phyloP scores from a whole-genome alignment of 1,140 invertebrate species.

The Himalopsyche phryganea region DNA sequence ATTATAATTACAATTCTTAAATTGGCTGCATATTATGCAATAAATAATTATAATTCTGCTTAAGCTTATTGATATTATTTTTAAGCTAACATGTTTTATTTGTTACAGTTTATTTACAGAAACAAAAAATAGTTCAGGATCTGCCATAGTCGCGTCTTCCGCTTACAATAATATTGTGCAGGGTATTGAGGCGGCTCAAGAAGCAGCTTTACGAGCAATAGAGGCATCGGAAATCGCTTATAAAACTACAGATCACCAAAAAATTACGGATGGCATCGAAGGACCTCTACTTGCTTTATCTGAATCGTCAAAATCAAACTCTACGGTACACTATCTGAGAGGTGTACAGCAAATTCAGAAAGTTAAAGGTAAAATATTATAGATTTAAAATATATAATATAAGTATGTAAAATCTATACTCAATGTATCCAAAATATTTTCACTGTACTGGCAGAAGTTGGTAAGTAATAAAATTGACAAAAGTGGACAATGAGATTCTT shows the following conservation, averaged over 20 bases:
- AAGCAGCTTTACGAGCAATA: constrained; percentile 64
- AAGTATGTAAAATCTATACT: too few species aligned
- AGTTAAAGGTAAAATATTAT: constrained; percentile 23
- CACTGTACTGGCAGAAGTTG: too few species aligned
- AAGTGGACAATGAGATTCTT: too few species aligned
- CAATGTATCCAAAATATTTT: too few species aligned
- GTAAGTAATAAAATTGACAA: too few species aligned
- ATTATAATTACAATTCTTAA: neutral
- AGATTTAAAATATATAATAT: neutral
- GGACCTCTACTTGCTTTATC: constrained; percentile 12
- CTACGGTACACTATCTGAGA: constrained; percentile 7
- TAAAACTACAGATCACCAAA: constrained; percentile 33
- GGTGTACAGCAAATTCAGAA: constrained; percentile 6
- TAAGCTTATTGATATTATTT: neutral
- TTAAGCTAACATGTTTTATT: constrained; percentile 12
- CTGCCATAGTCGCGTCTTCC: constrained; percentile 71
- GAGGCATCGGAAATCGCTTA: constrained; percentile 58
- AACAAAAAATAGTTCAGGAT: constrained; percentile 63
- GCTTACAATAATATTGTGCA: constrained; percentile 79
- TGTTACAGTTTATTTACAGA: constrained; percentile 62
- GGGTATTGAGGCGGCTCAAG: constrained; percentile 58
- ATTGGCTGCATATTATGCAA: too few species aligned
- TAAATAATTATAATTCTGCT: too few species aligned
- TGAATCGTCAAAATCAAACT: constrained; percentile 14
- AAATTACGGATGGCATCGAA: neutral